A percentile compares a stretch with the other conserved stretches of the same genome.
Evolutionary conservation across 2,113 vertebrate genomes (phyloP).

Genomic region (Nasalis larvatus): DNA sequence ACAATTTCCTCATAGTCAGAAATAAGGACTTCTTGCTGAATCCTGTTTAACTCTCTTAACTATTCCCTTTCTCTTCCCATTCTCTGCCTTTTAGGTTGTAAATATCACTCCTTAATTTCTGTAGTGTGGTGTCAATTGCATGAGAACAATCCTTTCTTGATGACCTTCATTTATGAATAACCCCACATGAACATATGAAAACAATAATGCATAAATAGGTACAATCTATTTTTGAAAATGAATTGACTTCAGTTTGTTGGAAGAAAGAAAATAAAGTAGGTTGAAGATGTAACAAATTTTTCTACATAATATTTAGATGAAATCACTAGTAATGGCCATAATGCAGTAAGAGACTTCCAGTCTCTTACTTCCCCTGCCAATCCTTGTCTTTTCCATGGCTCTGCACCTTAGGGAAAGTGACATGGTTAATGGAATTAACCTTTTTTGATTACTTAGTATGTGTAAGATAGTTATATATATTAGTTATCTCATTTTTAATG

Average conservation of each 20-base stretch:
- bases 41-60: neutral
- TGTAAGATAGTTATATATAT: neutral
- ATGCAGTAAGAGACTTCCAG: neutral
- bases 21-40: constrained; percentile 19
- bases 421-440: neutral
- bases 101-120: constrained; percentile 39
- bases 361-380: neutral
- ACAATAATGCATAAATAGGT: neutral
- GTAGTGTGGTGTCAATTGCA: neutral
- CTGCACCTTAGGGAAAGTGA: neutral
- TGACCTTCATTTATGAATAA: constrained; percentile 44
- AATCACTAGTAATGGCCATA: neutral
- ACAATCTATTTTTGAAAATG: neutral
- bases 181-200: neutral
- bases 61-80: neutral
- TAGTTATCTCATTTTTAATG: neutral
- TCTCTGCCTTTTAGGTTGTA: neutral
- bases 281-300: neutral
- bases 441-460: neutral
- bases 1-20: constrained; percentile 12
- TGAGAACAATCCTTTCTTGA: neutral
- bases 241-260: neutral
- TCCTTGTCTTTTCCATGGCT: neutral
- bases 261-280: neutral
- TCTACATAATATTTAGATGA: constrained; percentile 13